Evolutionary conservation across 1,140 invertebrate genomes (phyloP), one percentile per base, ranked within the genome.

Genomic region (Diorhabda carinulata): DNA sequence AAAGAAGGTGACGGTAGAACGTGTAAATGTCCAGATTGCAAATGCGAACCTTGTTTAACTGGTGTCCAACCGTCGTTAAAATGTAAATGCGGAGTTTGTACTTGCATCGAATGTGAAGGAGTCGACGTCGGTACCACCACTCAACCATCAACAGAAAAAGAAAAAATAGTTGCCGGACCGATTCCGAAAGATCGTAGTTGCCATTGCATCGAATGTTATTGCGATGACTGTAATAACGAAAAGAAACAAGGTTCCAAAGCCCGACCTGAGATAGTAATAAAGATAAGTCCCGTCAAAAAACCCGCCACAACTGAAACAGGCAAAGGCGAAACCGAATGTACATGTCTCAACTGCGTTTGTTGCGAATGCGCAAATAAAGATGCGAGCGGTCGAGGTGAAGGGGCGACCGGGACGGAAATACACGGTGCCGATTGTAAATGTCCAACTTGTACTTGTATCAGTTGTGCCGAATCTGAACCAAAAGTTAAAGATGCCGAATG

Each of bases 91-190:
- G 60, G 43, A 10, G 6, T 61, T 4, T 73, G 72, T 44, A 68
- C 63, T 43, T 73, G 72, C 41, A 64, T 69, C 10, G 69, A 70
- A 44, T 73, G 72, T 43, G 61, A 64, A 47, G 72, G 67, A 60
- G 62, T 60, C 6, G 6, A 56, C 2, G 56, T 10, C 5, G 4
- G 2, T 6, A 4, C n/a, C 6, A 52, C 6, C 47, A 8, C 47
- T 8, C 47, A 8, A 8, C 47, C 57, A 10, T n/a, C 5, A 8
- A 4, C 4, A 57, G 60, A 9, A 52, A 52, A 43, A 60, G 66
- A 5, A 4, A 44, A 9, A 41, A 9, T 60, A n/a, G 41, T 9
- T 40, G 7, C 25, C 0, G 57, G 8, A 42, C 9, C 6, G 7
- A 25, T 42, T 10, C 66, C 57, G 43, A 47, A 66, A 57, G 44